Evolutionary conservation across 2,797 vertebrate species (phyloP).

Genomic region (Ceryle rudis): DNA sequence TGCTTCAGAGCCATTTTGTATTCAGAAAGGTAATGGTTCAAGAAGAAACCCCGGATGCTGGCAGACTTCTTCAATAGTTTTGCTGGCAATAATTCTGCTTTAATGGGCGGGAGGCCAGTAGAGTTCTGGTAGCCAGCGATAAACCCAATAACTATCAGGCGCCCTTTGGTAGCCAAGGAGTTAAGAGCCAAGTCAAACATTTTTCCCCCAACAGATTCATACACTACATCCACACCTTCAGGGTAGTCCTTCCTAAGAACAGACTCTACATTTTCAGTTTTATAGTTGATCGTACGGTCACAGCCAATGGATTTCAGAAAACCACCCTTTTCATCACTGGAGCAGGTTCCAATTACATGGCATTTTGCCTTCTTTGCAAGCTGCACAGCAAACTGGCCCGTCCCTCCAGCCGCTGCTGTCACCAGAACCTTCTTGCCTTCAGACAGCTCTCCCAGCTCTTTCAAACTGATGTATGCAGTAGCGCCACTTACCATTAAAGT

Average conservation of each 20-base stretch:
- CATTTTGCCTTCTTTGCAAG: slow-evolving; percentile 90
- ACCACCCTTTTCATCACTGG: slow-evolving; percentile 86
- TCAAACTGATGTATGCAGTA: slow-evolving; percentile 90
- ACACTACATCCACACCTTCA: slow-evolving; percentile 88
- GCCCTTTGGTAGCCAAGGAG: slow-evolving; percentile 84
- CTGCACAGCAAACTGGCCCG: slow-evolving; percentile 94
- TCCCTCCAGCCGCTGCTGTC: slow-evolving; percentile 92
- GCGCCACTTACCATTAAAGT: slow-evolving; percentile 87
- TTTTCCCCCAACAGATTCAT: slow-evolving; percentile 88
- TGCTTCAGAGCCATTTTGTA: slow-evolving; percentile 83
- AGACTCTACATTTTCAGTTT: slow-evolving; percentile 80
- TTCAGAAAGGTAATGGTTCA: slow-evolving; percentile 87
- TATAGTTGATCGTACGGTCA: slow-evolving; percentile 89
- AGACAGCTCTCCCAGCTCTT: slow-evolving; percentile 84
- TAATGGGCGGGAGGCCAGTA: slow-evolving; percentile 82
- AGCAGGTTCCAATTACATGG: slow-evolving; percentile 92
- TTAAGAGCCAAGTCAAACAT: slow-evolving; percentile 88
- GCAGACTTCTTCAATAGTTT: slow-evolving; percentile 91
- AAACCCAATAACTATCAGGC: slow-evolving; percentile 91
- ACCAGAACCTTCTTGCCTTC: slow-evolving; percentile 90
- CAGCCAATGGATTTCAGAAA: slow-evolving; percentile 92
- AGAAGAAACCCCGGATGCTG: slow-evolving; percentile 90
- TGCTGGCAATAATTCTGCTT: slow-evolving; percentile 82
- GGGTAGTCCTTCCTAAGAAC: slow-evolving; percentile 87
- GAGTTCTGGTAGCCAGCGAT: slow-evolving; percentile 89